These are phyloP conservation scores for Yponomeuta evonymella DNA, from an alignment of 2,888 invertebrate genomes.

Conservation along the genomic window DNA sequence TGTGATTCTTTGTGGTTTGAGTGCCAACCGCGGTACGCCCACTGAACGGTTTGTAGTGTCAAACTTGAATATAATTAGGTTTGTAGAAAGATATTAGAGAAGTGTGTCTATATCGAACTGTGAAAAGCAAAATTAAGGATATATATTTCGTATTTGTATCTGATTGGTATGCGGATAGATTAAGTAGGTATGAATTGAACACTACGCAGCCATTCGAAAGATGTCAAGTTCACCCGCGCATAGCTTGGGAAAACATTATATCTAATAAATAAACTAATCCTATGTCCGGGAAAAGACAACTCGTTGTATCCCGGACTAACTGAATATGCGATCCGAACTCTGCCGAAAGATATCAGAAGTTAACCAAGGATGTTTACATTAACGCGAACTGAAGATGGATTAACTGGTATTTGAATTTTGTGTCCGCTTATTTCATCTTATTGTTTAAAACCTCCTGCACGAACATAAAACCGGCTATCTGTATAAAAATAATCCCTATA, in stretches of 20 bases:
- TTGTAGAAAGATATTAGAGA: background rate
- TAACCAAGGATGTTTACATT: constrained; percentile 59
- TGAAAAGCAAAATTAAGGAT: background rate
- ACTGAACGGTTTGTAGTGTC: constrained; percentile 23
- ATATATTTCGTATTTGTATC: constrained; percentile 3
- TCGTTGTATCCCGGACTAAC: constrained; percentile 50
- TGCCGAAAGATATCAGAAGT: constrained; percentile 59
- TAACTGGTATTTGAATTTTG: constrained; percentile 58
- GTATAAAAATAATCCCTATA: constrained; percentile 73
- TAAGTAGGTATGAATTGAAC: background rate
- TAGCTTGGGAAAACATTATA: constrained; percentile 58
- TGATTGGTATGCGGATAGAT: background rate
- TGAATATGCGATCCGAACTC: constrained; percentile 57
- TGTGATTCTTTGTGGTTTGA: constrained; percentile 84
- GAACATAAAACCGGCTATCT: constrained; percentile 72
- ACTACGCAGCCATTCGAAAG: constrained; percentile 6
- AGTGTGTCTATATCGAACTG: constrained; percentile 9
- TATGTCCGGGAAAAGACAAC: constrained; percentile 45
- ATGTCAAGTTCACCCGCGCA: constrained; percentile 41
- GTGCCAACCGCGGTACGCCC: constrained; percentile 72
- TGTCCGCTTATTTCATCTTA: constrained; percentile 53
- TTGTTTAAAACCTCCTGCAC: constrained; percentile 58
- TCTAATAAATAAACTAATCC: constrained; percentile 73
- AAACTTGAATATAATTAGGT: constrained; percentile 1
- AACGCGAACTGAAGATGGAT: constrained; percentile 53